Base-by-base conservation (phyloP, 92 coral and sea anemone species). In the Porites rus region DNA sequence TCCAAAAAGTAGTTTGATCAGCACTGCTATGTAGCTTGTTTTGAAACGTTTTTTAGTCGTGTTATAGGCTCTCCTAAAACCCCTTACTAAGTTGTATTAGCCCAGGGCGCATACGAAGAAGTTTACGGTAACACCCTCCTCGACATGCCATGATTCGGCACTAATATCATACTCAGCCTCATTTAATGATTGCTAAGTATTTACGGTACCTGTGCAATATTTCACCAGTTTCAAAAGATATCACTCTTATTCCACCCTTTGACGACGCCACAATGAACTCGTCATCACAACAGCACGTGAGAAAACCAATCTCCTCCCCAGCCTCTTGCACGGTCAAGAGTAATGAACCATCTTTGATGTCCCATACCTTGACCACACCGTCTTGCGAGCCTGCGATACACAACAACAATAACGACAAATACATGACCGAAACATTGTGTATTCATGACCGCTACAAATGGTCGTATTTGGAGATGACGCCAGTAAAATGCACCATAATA, bases 171-270 rank as follows among this genome's bases (percentile, higher is more conserved):
- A 38, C 46, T 38, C 6, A 38, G 16, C 13, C 16, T 56, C 61
- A 56, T 8, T 9, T 13, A 17, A 10, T 12, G 3, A 13, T 3
- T 52, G 51, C 24, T 11, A 21, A 19, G 18, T 10, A 53, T 74
- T 67, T 24, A n/a, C n/a, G n/a, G n/a, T n/a, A 86, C 97, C 94
- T 91, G 21, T 91, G 90, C 19, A 92, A 83, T 20, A 92, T 85
- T 83, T 94, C 98, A 19, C 98, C 98, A 52, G 98, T 92, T 72
- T 92, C 94, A 50, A 90, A 86, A n/a, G 92, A 94, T 61, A 94
- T 86, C 24, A 88, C 92, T 18, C 89, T 78, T 24, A 94, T 67
- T 51, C 95, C 94, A 65, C 89, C 84, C 65, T 87, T 92, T 13
- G 98, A 94, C 11, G 98, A 90, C 1, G 71, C 94, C 20, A 94